phyloP scores from a whole-genome alignment of 2,888 invertebrate species.

The Aphelenchoides bicaudatus region DNA sequence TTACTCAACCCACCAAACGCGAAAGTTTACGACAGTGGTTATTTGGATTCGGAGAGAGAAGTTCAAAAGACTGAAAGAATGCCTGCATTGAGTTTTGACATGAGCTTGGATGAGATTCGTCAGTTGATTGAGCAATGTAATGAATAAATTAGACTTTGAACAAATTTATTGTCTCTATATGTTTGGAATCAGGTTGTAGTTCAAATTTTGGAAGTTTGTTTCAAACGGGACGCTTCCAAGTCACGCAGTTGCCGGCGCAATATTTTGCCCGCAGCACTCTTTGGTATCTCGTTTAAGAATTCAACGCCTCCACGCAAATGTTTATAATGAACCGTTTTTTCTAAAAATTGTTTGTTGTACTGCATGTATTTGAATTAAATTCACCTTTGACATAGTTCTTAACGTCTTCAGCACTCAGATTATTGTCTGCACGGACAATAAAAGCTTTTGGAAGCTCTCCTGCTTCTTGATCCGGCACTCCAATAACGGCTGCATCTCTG shows the following conservation, averaged over 20 bases:
- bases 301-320: not conserved
- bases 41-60: too few species aligned
- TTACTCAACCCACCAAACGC: too few species aligned
- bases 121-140: too few species aligned
- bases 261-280: constrained; percentile 3
- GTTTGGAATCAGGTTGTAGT: too few species aligned
- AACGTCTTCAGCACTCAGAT: constrained; percentile 1
- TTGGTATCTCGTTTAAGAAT: constrained; percentile 11
- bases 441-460: constrained; percentile 36
- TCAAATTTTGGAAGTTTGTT: too few species aligned
- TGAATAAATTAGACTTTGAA: too few species aligned
- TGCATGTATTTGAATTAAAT: not conserved
- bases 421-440: not conserved
- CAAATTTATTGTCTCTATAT: too few species aligned
- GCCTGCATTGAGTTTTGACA: too few species aligned
- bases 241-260: not conserved
- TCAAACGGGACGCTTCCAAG: too few species aligned
- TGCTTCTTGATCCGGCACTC: constrained; percentile 14
- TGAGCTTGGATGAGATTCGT: too few species aligned
- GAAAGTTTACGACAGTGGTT: too few species aligned
- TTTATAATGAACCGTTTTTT: not conserved
- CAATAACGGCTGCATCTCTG: constrained; percentile 36
- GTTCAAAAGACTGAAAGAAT: too few species aligned
- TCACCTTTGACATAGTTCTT: not conserved
- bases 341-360: not conserved